A percentile compares a stretch with the other conserved stretches of the same genome.
Conservation (phyloP, 2,797 vertebrate species). For the Scarus forsteni region DNA sequence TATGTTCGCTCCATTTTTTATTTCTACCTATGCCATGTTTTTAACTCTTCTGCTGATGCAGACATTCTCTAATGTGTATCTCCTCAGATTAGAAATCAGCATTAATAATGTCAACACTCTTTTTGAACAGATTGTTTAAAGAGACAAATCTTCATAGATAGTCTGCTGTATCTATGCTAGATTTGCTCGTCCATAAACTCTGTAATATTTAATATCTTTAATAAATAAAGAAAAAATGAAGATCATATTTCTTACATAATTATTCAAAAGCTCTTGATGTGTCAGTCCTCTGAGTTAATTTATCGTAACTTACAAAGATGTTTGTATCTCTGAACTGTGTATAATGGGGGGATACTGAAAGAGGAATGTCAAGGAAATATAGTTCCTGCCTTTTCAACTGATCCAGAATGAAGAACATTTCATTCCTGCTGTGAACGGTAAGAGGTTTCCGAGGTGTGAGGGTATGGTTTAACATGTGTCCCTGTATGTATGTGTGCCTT, state of each 20-base stretch:
- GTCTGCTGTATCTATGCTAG: too few species aligned
- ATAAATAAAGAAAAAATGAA: background rate
- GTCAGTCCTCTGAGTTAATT: conserved; percentile 15
- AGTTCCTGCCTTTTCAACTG: conserved; percentile 59
- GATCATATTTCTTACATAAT: background rate
- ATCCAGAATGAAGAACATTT: conserved; percentile 72
- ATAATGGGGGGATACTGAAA: conserved; percentile 36
- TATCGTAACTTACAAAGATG: conserved; percentile 8
- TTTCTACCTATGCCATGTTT: too few species aligned
- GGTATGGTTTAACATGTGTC: conserved; percentile 11
- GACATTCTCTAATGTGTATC: too few species aligned
- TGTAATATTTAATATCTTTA: too few species aligned
- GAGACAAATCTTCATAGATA: too few species aligned
- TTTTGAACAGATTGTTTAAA: too few species aligned
- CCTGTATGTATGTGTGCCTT: background rate
- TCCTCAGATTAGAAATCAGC: too few species aligned
- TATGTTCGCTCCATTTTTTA: too few species aligned
- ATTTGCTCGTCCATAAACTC: too few species aligned
- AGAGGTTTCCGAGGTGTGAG: conserved; percentile 41
- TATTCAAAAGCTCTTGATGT: background rate
- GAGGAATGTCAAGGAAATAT: conserved; percentile 44
- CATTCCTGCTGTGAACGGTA: conserved; percentile 46
- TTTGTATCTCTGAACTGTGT: conserved; percentile 23
- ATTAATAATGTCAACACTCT: too few species aligned
- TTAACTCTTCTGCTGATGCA: too few species aligned